These are phyloP conservation scores for Yponomeuta cagnagella DNA, from an alignment of 2,888 invertebrate genomes.

Conservation along the genomic window DNA sequence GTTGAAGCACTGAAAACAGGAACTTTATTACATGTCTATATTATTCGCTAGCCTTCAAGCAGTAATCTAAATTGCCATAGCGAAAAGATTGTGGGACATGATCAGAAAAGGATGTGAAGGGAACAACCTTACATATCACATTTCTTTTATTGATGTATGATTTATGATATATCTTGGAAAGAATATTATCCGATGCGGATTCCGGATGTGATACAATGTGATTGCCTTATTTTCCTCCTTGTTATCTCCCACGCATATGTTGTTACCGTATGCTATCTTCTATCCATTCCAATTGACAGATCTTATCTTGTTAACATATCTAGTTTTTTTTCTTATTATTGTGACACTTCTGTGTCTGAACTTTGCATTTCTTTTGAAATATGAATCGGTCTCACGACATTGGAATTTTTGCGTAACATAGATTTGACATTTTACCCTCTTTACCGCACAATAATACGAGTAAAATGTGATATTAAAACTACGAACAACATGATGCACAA, in stretches of 20 bases:
- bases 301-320: slow-evolving; percentile 7
- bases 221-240: slow-evolving; percentile 52
- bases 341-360: neutral
- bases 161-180: slow-evolving; percentile 49
- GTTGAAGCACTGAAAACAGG: too few species aligned
- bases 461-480: too few species aligned
- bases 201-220: slow-evolving; percentile 52
- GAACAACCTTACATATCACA: slow-evolving; percentile 29
- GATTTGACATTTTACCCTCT: too few species aligned
- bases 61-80: too few species aligned
- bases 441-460: too few species aligned
- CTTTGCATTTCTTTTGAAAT: too few species aligned
- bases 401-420: too few species aligned
- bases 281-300: slow-evolving; percentile 39
- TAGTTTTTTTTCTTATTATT: neutral
- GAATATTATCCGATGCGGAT: slow-evolving; percentile 50
- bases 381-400: too few species aligned
- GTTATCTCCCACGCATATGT: slow-evolving; percentile 46
- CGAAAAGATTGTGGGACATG: neutral
- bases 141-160: slow-evolving; percentile 48
- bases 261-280: slow-evolving; percentile 49
- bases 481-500: too few species aligned
- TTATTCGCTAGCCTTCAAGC: too few species aligned
- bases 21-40: too few species aligned
- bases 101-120: neutral